Conservation (phyloP, 2,888 invertebrate species). For the Tethea ocularis region DNA sequence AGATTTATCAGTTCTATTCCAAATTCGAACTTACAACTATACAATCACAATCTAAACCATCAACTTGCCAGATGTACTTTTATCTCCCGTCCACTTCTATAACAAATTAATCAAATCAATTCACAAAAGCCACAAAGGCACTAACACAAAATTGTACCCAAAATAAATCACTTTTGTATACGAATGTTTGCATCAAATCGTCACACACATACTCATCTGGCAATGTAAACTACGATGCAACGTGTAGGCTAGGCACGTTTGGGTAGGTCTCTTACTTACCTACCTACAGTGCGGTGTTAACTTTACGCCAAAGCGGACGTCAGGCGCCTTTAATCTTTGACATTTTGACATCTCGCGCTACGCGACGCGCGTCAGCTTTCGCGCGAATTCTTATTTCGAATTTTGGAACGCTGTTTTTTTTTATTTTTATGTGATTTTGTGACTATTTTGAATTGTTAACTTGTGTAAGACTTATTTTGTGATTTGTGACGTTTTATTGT, state of each 20-base stretch:
- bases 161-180: neutral
- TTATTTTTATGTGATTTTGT: conserved; percentile 9
- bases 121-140: neutral
- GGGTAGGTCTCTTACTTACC: conserved; percentile 21
- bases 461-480: conserved; percentile 5
- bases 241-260: too few relatives aligned
- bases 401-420: neutral
- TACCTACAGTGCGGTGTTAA: conserved; percentile 50
- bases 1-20: too few relatives aligned
- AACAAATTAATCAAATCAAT: neutral
- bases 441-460: conserved; percentile 13
- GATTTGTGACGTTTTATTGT: neutral
- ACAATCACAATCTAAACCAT: too few relatives aligned
- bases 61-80: too few relatives aligned
- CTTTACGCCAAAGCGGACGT: conserved; percentile 45
- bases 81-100: too few relatives aligned
- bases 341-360: conserved; percentile 29
- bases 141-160: neutral
- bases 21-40: too few relatives aligned
- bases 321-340: conserved; percentile 29
- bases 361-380: conserved; percentile 37
- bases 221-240: neutral
- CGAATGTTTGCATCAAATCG: neutral
- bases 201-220: neutral
- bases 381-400: conserved; percentile 18